Evolutionary conservation across 2,888 invertebrate species (phyloP), one percentile per base, ranked within the genome.

Genomic region (Limnephilus auricula): DNA sequence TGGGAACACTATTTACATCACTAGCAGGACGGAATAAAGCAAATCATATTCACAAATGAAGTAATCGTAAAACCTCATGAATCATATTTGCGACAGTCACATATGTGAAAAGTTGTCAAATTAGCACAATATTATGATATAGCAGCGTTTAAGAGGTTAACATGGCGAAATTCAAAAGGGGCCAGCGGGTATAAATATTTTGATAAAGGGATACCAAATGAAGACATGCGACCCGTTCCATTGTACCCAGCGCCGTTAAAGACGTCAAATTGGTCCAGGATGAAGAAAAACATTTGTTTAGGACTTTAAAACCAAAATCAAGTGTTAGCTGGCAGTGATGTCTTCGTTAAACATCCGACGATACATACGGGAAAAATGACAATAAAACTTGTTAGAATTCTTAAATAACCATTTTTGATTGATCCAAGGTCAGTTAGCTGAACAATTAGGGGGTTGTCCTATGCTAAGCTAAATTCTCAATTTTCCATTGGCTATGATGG

Each of bases 271-370:
- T 65, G 86, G 50, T 65, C 6, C 45, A 86, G 83, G 30, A 50
- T 31, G 30, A 30, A 31, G 32, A 65, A 30, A 86, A 86, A 86
- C 65, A 86, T 86, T 86, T 86, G 32, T 86, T 86, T 86, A 86
- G 86, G 86, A 15, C 18, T 18, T 86, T 37, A 40, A 32, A n/a
- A 50, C 30, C 15, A 1, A 50, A 25, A 50, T 13, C 65, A 65
- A 15, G 18, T 4, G 31, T 45, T 45, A 12, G 30, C 18, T 80
- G 32, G 31, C 13, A 80, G 32, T 31, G 32, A 31, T 15, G 32
- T 4, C 15, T 31, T 80, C 31, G 80, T 80, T 31, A 31, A 80
- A 80, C 32, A 6, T 5, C 2, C 13, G 30, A 79, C n/a, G 12
- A 32, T 12, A 18, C 13, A 80, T 9, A 10, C 18, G n/a, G 2